These are phyloP conservation scores for Eubasilissa regina DNA, from an alignment of 1,140 invertebrate genomes.

Conservation along the genomic window DNA sequence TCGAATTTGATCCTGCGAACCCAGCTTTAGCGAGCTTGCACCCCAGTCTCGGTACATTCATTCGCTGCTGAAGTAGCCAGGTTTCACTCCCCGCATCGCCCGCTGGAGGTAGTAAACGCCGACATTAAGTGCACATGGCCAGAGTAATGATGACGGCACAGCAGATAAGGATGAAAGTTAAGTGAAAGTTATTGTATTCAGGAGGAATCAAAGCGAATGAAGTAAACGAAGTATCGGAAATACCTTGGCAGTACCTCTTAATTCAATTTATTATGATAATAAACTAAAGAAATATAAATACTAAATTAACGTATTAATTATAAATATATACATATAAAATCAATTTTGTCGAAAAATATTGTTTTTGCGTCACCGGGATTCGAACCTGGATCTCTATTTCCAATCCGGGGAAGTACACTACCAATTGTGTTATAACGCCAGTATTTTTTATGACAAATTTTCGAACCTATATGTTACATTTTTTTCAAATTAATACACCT, in stretches of 20 bases:
- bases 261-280: neutral
- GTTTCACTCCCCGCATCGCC: conserved; percentile 19
- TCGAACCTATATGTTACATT: too few species aligned
- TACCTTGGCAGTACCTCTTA: neutral
- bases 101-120: conserved; percentile 47
- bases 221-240: neutral
- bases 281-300: too few species aligned
- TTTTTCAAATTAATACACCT: too few species aligned
- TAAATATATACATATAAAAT: too few species aligned
- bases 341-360: too few species aligned
- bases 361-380: too few species aligned
- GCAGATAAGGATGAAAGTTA: conserved; percentile 51
- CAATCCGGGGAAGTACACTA: too few species aligned
- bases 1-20: neutral
- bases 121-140: conserved; percentile 56
- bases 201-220: conserved; percentile 13
- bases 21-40: conserved; percentile 22
- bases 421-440: too few species aligned
- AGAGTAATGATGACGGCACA: conserved; percentile 53
- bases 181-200: conserved; percentile 25
- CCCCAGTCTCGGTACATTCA: neutral
- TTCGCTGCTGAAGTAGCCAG: conserved; percentile 3
- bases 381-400: too few species aligned
- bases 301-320: too few species aligned
- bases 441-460: too few species aligned